Evolutionary conservation across 2,888 invertebrate genomes (phyloP).

Genomic region (Dryococelus australis): DNA sequence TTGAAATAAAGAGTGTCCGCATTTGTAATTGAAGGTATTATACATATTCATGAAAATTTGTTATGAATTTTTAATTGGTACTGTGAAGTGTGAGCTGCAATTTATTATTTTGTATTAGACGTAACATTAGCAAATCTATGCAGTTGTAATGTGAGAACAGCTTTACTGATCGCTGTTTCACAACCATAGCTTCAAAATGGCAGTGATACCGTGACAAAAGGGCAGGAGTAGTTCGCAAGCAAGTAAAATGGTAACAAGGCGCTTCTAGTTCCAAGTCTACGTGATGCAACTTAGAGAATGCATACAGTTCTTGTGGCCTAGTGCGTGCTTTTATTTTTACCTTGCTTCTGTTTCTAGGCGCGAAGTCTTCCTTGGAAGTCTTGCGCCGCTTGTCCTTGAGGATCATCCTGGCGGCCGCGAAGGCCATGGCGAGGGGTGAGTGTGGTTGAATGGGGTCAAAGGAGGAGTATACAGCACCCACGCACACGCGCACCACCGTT

Average conservation of each 20-base stretch:
- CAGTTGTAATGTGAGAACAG: too few species aligned
- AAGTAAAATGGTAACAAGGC: not conserved
- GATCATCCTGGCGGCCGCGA: conserved; percentile 85
- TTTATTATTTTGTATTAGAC: too few species aligned
- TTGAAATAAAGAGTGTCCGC: too few species aligned
- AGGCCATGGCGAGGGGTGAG: conserved; percentile 68
- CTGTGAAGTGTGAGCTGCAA: too few species aligned
- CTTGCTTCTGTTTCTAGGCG: conserved; percentile 81
- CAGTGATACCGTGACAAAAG: not conserved
- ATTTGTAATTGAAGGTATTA: too few species aligned
- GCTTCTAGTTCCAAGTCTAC: not conserved
- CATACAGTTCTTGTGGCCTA: not conserved
- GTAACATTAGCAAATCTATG: too few species aligned
- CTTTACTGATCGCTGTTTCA: too few species aligned
- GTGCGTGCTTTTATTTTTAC: conserved; percentile 60
- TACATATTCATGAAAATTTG: too few species aligned
- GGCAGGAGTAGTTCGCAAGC: not conserved
- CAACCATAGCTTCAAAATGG: not conserved
- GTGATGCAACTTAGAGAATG: not conserved
- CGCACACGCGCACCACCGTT: not conserved
- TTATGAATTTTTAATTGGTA: too few species aligned
- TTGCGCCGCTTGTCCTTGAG: conserved; percentile 82
- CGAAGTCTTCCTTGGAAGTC: conserved; percentile 81
- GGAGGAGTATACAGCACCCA: not conserved
- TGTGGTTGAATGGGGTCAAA: not conserved